Conservation (phyloP, 2,888 invertebrate species). For the Molanna angustata region DNA sequence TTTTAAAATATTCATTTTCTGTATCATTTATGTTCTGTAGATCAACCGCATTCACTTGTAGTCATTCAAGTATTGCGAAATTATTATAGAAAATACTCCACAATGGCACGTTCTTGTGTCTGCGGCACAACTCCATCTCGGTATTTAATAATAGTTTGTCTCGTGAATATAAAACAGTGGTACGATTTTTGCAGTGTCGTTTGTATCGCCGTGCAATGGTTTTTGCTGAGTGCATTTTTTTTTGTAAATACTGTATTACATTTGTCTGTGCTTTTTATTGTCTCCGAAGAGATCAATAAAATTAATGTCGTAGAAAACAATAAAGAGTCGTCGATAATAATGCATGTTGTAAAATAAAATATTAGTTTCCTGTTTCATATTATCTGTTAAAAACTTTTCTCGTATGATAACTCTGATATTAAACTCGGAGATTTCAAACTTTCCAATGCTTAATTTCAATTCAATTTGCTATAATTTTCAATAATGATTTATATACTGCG, state of each 20-base stretch:
- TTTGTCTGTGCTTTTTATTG: constrained; percentile 19
- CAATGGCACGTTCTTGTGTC: too few species aligned
- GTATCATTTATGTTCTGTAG: not conserved
- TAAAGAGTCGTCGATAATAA: constrained; percentile 21
- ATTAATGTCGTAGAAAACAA: constrained; percentile 26
- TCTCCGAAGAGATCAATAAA: constrained; percentile 19
- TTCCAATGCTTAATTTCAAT: too few species aligned
- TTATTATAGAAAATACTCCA: too few species aligned
- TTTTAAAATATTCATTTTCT: not conserved
- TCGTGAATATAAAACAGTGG: too few species aligned
- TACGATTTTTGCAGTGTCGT: too few species aligned
- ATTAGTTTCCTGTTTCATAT: constrained; percentile 19
- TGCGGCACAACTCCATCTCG: too few species aligned
- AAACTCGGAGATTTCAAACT: too few species aligned
- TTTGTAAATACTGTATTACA: constrained; percentile 6
- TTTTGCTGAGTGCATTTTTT: constrained; percentile 10
- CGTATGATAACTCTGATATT: too few species aligned
- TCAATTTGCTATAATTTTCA: too few species aligned
- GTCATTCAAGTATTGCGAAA: constrained; percentile 18
- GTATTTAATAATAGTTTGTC: too few species aligned
- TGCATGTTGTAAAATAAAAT: constrained; percentile 23
- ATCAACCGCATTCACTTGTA: constrained; percentile 11
- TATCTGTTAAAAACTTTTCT: constrained; percentile 13
- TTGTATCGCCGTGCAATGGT: too few species aligned
- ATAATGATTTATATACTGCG: too few species aligned